Evolutionary conservation across 2,888 invertebrate genomes (phyloP).

Genomic region (Galerucella pusilla): DNA sequence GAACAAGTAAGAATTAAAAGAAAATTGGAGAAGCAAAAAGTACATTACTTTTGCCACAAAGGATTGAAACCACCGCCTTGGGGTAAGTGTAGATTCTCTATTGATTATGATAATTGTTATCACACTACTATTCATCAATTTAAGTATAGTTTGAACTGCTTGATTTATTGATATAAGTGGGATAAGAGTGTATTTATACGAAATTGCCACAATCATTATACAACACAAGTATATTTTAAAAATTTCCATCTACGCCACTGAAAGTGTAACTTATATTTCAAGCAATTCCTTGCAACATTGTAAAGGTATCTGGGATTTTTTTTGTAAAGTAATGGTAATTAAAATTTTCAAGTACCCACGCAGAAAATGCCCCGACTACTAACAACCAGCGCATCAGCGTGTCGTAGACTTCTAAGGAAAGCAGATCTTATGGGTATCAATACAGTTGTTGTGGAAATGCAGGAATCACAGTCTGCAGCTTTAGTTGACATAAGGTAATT

Average conservation of each 20-base stretch:
- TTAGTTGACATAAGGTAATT: conserved; percentile 75
- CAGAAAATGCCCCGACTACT: conserved; percentile 93
- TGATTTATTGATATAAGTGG: no score
- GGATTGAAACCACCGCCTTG: conserved; percentile 82
- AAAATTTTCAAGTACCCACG: conserved; percentile 78
- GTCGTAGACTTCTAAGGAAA: conserved; percentile 83
- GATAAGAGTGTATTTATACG: no score
- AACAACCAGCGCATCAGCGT: conserved; percentile 90
- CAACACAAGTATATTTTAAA: no score
- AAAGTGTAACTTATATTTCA: no score
- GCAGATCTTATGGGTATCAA: conserved; percentile 93
- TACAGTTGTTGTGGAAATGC: conserved; percentile 81
- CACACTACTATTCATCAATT: background rate
- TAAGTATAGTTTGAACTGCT: no score
- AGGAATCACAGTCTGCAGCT: conserved; percentile 84
- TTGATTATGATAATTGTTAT: background rate
- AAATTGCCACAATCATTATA: no score
- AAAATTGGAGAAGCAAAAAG: conserved; percentile 85
- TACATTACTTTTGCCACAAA: conserved; percentile 83
- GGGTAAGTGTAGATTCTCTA: conserved; percentile 70
- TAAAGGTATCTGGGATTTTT: background rate
- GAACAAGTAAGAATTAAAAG: conserved; percentile 81
- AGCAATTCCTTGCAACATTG: no score
- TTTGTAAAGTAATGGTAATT: conserved; percentile 16
- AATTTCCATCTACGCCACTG: no score